Percentiles rank a stretch among this genome's conserved stretches.
Conservation (phyloP, 2,888 invertebrate species). For the Mythimna impura region DNA sequence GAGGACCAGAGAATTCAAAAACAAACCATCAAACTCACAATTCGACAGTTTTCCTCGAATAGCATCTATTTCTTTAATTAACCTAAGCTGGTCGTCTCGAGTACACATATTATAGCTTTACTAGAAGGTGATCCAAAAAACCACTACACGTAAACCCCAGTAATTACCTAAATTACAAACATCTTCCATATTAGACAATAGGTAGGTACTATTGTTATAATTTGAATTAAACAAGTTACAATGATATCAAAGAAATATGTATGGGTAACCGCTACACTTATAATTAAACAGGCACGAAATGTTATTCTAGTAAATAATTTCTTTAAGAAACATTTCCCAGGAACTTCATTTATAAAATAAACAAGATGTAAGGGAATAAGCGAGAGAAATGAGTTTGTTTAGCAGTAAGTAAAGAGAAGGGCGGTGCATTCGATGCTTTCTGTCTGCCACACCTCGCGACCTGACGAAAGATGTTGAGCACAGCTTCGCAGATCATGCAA, state of each 20-base stretch:
- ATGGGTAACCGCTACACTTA: background rate
- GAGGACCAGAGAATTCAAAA: background rate
- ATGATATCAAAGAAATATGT: conserved; percentile 4
- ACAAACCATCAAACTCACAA: too few relatives aligned
- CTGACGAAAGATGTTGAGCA: conserved; percentile 65
- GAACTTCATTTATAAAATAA: conserved; percentile 67
- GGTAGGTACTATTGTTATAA: background rate
- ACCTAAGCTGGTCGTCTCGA: too few relatives aligned
- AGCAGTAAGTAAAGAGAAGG: conserved; percentile 49
- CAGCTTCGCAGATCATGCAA: conserved; percentile 33
- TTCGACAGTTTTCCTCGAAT: too few relatives aligned
- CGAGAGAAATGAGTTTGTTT: conserved; percentile 42
- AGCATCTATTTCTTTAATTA: too few relatives aligned
- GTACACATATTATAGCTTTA: background rate
- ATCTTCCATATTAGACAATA: too few relatives aligned
- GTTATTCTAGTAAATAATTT: conserved; percentile 3
- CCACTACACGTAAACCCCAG: background rate
- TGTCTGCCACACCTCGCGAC: conserved; percentile 65
- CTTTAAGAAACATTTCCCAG: conserved; percentile 47
- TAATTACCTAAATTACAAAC: background rate
- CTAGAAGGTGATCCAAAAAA: background rate
- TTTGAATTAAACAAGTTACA: background rate
- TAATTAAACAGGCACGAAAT: conserved; percentile 8
- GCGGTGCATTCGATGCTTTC: conserved; percentile 63
- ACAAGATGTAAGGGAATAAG: conserved; percentile 61